Evolutionary conservation across 2,888 invertebrate genomes (phyloP).

Genomic region (Gastracanthus pulcherrimus): DNA sequence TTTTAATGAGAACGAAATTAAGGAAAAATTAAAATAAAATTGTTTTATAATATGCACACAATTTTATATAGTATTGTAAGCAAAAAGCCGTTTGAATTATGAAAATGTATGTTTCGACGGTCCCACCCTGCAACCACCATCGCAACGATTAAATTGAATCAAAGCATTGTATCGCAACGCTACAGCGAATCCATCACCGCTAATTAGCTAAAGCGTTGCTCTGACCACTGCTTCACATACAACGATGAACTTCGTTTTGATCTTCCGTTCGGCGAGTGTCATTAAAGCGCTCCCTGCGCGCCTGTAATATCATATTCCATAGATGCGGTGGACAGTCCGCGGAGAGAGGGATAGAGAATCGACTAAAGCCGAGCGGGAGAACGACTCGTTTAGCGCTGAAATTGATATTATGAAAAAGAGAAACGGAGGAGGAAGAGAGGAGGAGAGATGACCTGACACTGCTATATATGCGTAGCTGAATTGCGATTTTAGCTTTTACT

Average conservation of each 20-base stretch:
- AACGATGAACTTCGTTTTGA: slow-evolving; percentile 14
- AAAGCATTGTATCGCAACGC: neutral
- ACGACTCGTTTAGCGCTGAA: slow-evolving; percentile 62
- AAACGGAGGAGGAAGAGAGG: neutral
- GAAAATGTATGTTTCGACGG: slow-evolving; percentile 2
- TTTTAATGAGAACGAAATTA: neutral
- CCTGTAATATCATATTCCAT: neutral
- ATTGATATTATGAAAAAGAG: slow-evolving; percentile 58
- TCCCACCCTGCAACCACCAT: neutral
- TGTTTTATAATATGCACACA: too few relatives aligned
- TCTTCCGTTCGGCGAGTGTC: slow-evolving; percentile 20
- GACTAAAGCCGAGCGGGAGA: slow-evolving; percentile 17
- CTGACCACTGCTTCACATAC: neutral
- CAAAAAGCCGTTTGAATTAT: neutral
- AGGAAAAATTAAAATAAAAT: too few relatives aligned
- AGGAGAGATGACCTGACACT: slow-evolving; percentile 54
- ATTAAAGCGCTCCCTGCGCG: slow-evolving; percentile 6
- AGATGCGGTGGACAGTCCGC: too few relatives aligned
- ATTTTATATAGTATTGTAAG: too few relatives aligned
- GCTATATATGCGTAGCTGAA: slow-evolving; percentile 57
- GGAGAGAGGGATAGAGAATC: neutral
- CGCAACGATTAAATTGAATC: slow-evolving; percentile 31
- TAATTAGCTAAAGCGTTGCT: slow-evolving; percentile 28
- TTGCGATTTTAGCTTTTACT: slow-evolving; percentile 41
- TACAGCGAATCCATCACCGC: neutral